Conservation (phyloP, 2,888 invertebrate genomes). For the Sphaeridia pumilis region DNA sequence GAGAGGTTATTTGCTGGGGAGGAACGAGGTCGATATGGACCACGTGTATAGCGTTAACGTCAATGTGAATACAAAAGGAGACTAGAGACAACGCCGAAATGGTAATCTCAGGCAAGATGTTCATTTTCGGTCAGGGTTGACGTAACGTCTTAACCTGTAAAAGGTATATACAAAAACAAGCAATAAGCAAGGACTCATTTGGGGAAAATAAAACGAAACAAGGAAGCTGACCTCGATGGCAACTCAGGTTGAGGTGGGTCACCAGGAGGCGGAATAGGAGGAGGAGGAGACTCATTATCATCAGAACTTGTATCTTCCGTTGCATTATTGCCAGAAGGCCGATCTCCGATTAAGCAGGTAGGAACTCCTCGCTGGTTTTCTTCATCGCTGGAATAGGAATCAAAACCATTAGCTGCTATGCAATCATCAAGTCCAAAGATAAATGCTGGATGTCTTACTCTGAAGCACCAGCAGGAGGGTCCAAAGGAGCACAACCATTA, state of each 20-base stretch:
- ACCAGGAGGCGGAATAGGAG: slow-evolving; percentile 31
- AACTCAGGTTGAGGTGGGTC: slow-evolving; percentile 34
- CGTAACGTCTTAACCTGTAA: slow-evolving; percentile 17
- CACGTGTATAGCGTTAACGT: too few species aligned
- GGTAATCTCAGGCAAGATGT: slow-evolving; percentile 7
- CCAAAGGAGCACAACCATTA: slow-evolving; percentile 13
- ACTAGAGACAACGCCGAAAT: too few species aligned
- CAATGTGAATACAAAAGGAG: too few species aligned
- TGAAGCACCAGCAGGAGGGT: not conserved
- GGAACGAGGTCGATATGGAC: too few species aligned
- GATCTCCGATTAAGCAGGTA: slow-evolving; percentile 29
- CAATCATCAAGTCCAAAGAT: not conserved
- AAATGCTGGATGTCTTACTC: not conserved
- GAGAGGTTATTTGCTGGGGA: too few species aligned
- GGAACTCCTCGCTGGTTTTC: slow-evolving; percentile 34
- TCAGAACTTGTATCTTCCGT: slow-evolving; percentile 32
- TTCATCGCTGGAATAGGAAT: slow-evolving; percentile 19
- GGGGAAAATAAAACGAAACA: not conserved
- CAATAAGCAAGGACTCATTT: not conserved
- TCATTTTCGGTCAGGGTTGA: slow-evolving; percentile 11
- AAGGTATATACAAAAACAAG: not conserved
- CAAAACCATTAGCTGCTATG: not conserved
- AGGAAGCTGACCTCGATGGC: slow-evolving; percentile 24
- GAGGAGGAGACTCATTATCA: slow-evolving; percentile 25
- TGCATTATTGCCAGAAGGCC: slow-evolving; percentile 20